These are phyloP conservation scores for Malachius bipustulatus DNA, from an alignment of 2,888 invertebrate genomes.

Conservation along the genomic window DNA sequence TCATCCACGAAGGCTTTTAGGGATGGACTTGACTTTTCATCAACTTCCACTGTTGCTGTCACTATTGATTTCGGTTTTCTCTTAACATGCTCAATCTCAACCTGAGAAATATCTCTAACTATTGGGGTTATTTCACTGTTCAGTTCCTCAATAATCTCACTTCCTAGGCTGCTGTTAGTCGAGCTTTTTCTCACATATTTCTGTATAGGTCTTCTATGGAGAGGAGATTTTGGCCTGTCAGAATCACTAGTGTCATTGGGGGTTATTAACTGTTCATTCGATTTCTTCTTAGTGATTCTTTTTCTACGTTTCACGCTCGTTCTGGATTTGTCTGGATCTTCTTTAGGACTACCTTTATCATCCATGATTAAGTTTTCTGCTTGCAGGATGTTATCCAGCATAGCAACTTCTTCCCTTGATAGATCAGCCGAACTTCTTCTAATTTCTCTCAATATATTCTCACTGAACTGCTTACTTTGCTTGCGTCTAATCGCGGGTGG, in stretches of 20 bases:
- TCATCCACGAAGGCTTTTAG: slow-evolving; percentile 46
- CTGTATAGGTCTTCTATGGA: slow-evolving; percentile 23
- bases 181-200: slow-evolving; percentile 26
- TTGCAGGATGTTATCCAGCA: slow-evolving; percentile 11
- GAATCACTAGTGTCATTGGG: slow-evolving; percentile 7
- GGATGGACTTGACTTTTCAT: slow-evolving; percentile 36
- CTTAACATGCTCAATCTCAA: slow-evolving; percentile 42
- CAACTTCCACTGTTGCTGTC: slow-evolving; percentile 43
- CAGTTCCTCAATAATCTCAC: slow-evolving; percentile 16
- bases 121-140: slow-evolving; percentile 23
- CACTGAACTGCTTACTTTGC: slow-evolving; percentile 29
- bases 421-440: slow-evolving; percentile 42
- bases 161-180: slow-evolving; percentile 18
- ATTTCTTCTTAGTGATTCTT: slow-evolving; percentile 12
- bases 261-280: slow-evolving; percentile 11
- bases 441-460: slow-evolving; percentile 32
- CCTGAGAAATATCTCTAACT: slow-evolving; percentile 33
- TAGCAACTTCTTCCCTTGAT: slow-evolving; percentile 11
- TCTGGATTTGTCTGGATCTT: slow-evolving; percentile 7
- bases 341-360: slow-evolving; percentile 11
- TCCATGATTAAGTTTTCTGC: slow-evolving; percentile 8
- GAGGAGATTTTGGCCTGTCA: slow-evolving; percentile 12
- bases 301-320: slow-evolving; percentile 12
- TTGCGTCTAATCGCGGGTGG: slow-evolving; percentile 34
- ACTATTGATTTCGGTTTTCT: slow-evolving; percentile 42